Evolutionary conservation across 35 echinoderm and acorn worm species (phyloP).

Genomic region (Hemicentrotus pulcherrimus): DNA sequence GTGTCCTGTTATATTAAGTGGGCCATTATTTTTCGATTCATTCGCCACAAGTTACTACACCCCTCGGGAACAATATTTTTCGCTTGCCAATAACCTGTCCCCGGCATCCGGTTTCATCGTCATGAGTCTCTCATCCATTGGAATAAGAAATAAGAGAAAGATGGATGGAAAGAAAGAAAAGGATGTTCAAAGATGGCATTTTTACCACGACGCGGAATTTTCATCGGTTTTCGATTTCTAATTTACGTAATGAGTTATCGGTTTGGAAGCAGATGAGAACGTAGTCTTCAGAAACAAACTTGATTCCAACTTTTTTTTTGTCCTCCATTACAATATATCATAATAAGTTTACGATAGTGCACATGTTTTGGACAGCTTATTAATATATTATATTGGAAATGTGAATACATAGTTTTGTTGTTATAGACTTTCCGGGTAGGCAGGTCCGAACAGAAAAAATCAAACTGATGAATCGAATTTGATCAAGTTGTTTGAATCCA

Average conservation of each 20-base stretch:
- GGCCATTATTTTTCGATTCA: not conserved
- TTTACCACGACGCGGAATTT: not conserved
- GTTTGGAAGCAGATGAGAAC: not conserved
- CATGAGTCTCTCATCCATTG: not conserved
- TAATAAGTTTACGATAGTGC: too few relatives aligned
- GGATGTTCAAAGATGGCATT: not conserved
- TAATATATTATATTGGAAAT: too few relatives aligned
- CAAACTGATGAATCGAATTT: not conserved
- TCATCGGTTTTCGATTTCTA: conserved; percentile 18
- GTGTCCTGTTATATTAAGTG: not conserved
- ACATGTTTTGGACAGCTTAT: too few relatives aligned
- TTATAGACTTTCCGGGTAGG: too few relatives aligned
- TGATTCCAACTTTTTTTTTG: too few relatives aligned
- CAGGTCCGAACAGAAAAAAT: not conserved
- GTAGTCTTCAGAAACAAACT: not conserved
- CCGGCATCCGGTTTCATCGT: not conserved
- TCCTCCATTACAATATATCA: too few relatives aligned
- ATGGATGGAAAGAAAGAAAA: not conserved
- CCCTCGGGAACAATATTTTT: conserved; percentile 1
- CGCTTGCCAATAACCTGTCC: not conserved
- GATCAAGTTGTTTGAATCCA: not conserved
- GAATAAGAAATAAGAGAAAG: not conserved
- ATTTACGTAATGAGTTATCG: conserved; percentile 19
- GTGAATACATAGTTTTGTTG: too few relatives aligned
- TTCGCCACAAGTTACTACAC: not conserved